phyloP scores from a whole-genome alignment of 2,113 vertebrate species.

The Tympanuchus pallidicinctus region DNA sequence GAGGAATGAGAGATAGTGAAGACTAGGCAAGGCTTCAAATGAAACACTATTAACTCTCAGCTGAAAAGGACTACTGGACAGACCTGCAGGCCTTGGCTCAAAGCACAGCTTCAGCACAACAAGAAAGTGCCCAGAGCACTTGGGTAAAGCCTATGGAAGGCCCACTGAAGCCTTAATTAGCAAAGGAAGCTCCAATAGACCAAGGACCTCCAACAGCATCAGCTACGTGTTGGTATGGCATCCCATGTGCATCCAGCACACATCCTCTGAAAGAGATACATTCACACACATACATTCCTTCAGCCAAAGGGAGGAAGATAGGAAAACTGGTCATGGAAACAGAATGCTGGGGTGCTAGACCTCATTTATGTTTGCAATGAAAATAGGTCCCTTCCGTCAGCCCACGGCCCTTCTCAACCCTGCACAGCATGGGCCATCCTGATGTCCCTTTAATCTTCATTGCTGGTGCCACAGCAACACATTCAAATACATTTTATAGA shows the following conservation, averaged over 20 bases:
- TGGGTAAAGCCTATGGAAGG: not conserved
- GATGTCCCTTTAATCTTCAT: not conserved
- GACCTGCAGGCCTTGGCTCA: not conserved
- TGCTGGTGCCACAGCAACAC: not conserved
- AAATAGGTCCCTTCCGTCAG: not conserved
- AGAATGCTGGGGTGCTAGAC: not conserved
- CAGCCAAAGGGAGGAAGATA: not conserved
- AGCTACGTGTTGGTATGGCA: not conserved
- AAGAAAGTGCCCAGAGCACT: not conserved
- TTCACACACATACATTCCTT: not conserved
- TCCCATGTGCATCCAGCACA: not conserved
- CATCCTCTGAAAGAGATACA: not conserved
- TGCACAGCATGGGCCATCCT: rapidly evolving
- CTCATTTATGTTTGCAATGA: not conserved
- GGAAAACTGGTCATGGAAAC: not conserved
- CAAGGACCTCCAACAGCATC: not conserved
- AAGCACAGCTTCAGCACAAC: not conserved
- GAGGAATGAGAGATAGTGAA: not conserved
- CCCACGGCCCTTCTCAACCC: not conserved
- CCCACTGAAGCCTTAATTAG: not conserved
- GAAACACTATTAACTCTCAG: not conserved
- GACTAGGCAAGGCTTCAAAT: not conserved
- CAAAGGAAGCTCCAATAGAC: not conserved
- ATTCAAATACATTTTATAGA: conserved; percentile 2
- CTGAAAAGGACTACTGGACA: not conserved